These are phyloP conservation scores for Podarcis lilfordi DNA, from an alignment of 2,797 vertebrate species.

Conservation along the genomic window DNA sequence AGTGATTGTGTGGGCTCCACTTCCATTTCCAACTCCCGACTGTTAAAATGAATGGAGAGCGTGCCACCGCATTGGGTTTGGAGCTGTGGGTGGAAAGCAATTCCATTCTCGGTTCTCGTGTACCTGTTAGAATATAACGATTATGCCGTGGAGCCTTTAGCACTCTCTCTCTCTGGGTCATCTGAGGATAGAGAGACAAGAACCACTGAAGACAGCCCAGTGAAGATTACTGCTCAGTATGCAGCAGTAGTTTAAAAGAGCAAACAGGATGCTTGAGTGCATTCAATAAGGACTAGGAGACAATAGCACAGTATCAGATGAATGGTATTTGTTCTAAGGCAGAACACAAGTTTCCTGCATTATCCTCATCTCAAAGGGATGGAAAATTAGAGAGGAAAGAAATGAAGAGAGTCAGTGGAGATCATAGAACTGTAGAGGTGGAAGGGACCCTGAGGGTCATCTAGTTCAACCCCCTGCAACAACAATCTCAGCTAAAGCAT, in stretches of 20 bases:
- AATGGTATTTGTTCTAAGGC: conserved; percentile 24
- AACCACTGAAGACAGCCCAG: conserved; percentile 35
- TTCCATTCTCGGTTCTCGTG: conserved; percentile 18
- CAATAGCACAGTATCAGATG: conserved; percentile 42
- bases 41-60: conserved; percentile 4
- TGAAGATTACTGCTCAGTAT: conserved; percentile 62
- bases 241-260: conserved; percentile 57
- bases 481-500: too few species aligned
- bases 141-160: conserved; percentile 47
- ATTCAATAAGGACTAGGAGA: conserved; percentile 47
- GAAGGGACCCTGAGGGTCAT: too few species aligned
- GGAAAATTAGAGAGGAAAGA: conserved; percentile 24
- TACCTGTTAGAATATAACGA: background rate
- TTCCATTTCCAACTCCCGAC: background rate
- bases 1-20: conserved; percentile 3
- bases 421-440: background rate
- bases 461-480: too few species aligned
- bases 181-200: conserved; percentile 58
- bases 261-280: conserved; percentile 55
- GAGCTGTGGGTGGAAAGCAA: background rate
- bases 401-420: conserved; percentile 27
- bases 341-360: conserved; percentile 25
- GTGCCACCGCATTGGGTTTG: background rate
- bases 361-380: background rate
- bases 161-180: conserved; percentile 43